phyloP scores from a whole-genome alignment of 2,888 invertebrate species.

The Nemapogon koenigi region DNA sequence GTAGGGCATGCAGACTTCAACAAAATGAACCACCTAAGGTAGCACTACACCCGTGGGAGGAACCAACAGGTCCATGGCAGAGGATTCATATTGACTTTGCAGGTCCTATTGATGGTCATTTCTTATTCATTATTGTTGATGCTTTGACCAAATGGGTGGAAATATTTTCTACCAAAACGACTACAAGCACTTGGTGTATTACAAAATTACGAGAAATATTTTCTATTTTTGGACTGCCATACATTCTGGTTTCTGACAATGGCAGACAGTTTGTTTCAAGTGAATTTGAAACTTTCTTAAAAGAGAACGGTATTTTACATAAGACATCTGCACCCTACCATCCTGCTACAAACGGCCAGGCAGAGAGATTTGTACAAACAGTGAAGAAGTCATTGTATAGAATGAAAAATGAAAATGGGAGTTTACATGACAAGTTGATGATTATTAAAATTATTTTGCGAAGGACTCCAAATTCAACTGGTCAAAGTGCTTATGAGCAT shows the following conservation, averaged over 20 bases:
- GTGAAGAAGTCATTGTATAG: conserved; percentile 5
- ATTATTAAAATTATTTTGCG: background rate
- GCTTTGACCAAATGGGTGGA: conserved; percentile 20
- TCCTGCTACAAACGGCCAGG: conserved; percentile 17
- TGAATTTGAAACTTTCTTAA: conserved; percentile 17
- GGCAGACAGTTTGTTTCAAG: conserved; percentile 17
- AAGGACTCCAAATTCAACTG: background rate
- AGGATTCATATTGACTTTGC: conserved; percentile 24
- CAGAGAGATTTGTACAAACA: conserved; percentile 9
- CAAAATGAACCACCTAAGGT: conserved; percentile 8
- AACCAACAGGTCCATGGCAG: conserved; percentile 15
- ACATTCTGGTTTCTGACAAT: conserved; percentile 18
- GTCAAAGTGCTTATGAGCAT: background rate
- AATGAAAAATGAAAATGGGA: background rate
- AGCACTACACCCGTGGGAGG: conserved; percentile 14
- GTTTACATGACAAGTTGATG: background rate
- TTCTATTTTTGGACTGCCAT: conserved; percentile 17
- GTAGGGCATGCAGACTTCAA: conserved; percentile 1
- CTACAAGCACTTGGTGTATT: conserved; percentile 12
- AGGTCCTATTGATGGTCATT: conserved; percentile 16
- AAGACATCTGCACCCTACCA: conserved; percentile 18
- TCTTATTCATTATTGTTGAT: conserved; percentile 5
- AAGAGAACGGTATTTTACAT: conserved; percentile 15
- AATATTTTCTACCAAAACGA: conserved; percentile 16
- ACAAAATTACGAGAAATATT: conserved; percentile 13